Base-by-base conservation (phyloP, 2,888 invertebrate species). In the Syrista parreyssii region DNA sequence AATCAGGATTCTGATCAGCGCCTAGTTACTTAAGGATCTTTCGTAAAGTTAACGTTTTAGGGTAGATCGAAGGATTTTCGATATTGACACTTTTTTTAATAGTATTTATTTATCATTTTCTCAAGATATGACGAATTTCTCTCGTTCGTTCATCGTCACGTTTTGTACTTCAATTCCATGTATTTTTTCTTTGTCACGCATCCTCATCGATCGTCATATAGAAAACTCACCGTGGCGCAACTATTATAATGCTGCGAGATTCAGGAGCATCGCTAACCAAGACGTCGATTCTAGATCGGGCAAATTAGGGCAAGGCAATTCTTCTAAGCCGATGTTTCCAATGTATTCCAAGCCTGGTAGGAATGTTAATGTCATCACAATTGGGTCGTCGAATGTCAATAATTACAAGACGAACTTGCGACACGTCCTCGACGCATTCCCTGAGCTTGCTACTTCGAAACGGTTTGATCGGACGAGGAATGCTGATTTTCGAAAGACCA, bases 181-280 rank as follows among this genome's bases (percentile, higher is more conserved):
- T 33, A 71, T 71, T 71, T 71, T 71, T 32, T 69, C 31, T 34
- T 32, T 71, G 12, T 71, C 33, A 71, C 33, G 71, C 71, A 71
- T 71, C 33, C 30, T 71, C 31, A 30, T 71, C 33, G 34, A 71
- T 34, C 71, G 3, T 71, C 32, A 3, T 81, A 31, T 82, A 86
- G 86, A 78, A 55, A 84, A 74, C 75, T 6, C 73, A 68, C n/a
- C 68, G 55, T 76, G 84, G 83, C 78, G 68, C 75, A 80, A 82
- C 76, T 68, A 76, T 75, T 75, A 82, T 83, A 81, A 85, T 75
- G 79, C 79, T 71, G 30, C 74, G 73, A 33, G 35, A 34, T 76
- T 74, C 68, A 55, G 80, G 31, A 33, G 30, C 15, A 12, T 3
- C 11, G n/a, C 55, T 55, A 12, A 77, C 15, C 40, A 36, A 40